Evolutionary conservation across 2,888 invertebrate species (phyloP).

Genomic region (Macropis europaea): DNA sequence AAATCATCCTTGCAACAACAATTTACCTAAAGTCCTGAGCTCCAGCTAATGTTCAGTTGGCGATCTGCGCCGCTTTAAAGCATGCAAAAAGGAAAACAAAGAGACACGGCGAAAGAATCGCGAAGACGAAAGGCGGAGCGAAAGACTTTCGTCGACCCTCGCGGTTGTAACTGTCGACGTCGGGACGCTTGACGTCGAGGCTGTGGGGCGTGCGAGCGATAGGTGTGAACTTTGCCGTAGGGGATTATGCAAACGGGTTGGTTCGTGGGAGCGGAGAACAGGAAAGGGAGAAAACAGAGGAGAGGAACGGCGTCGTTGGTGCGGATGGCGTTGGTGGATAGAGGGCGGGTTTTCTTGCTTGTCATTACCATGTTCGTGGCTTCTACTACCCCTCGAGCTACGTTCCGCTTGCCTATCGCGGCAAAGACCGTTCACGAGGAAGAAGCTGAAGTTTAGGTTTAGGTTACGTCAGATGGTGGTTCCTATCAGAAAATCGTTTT

Average conservation of each 20-base stretch:
- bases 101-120: slow-evolving; percentile 14
- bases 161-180: slow-evolving; percentile 47
- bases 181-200: slow-evolving; percentile 49
- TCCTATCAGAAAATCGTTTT: slow-evolving; percentile 21
- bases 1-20: not conserved
- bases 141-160: slow-evolving; percentile 34
- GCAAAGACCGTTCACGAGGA: slow-evolving; percentile 1
- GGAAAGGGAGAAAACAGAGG: slow-evolving; percentile 48
- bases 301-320: slow-evolving; percentile 37
- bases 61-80: too few relatives aligned
- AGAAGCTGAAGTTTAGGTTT: slow-evolving; percentile 20
- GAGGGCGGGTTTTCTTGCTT: slow-evolving; percentile 67
- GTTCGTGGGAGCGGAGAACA: slow-evolving; percentile 52
- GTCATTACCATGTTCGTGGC: slow-evolving; percentile 72
- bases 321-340: slow-evolving; percentile 36
- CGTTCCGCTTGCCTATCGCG: slow-evolving; percentile 32
- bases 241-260: slow-evolving; percentile 74
- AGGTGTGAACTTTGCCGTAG: slow-evolving; percentile 72
- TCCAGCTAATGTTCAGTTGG: too few relatives aligned
- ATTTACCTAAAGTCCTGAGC: not conserved
- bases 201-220: slow-evolving; percentile 62
- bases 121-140: slow-evolving; percentile 32
- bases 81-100: slow-evolving; percentile 7
- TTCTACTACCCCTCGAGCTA: slow-evolving; percentile 48
- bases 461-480: not conserved